Percentiles rank a stretch among this genome's conserved stretches.
phyloP scores from a whole-genome alignment of 2,888 invertebrate species.

The Diaperis boleti region DNA sequence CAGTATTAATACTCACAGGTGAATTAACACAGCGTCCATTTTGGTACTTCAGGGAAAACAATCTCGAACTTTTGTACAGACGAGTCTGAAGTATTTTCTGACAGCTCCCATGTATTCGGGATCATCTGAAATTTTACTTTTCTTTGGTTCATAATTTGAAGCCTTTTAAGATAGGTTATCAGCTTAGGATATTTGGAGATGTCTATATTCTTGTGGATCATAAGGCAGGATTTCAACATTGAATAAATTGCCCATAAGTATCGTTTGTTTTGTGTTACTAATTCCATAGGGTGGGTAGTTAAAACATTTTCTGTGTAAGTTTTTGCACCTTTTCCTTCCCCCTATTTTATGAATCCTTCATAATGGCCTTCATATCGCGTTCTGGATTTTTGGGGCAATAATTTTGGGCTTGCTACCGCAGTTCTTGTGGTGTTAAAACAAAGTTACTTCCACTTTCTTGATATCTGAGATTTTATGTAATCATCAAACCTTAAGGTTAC shows the following conservation, averaged over 20 bases:
- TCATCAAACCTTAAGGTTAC: too few species aligned
- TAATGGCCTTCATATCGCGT: background rate
- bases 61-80: background rate
- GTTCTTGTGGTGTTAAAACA: too few species aligned
- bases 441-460: too few species aligned
- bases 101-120: background rate
- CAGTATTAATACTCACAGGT: background rate
- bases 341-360: background rate
- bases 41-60: background rate
- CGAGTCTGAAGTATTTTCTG: background rate
- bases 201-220: too few species aligned
- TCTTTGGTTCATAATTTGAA: background rate
- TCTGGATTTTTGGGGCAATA: background rate
- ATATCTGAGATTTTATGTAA: too few species aligned
- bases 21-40: background rate
- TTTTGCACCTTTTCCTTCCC: background rate
- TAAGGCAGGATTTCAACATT: background rate
- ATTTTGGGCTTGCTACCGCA: too few species aligned
- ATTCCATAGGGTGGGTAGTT: background rate
- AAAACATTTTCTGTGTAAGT: too few species aligned
- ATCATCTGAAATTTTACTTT: background rate
- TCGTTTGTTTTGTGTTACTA: background rate
- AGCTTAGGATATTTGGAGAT: too few species aligned
- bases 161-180: background rate
- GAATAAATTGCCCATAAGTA: background rate